These are phyloP conservation scores for Xylocopa sonorina DNA, from an alignment of 1,140 invertebrate genomes.

Conservation along the genomic window DNA sequence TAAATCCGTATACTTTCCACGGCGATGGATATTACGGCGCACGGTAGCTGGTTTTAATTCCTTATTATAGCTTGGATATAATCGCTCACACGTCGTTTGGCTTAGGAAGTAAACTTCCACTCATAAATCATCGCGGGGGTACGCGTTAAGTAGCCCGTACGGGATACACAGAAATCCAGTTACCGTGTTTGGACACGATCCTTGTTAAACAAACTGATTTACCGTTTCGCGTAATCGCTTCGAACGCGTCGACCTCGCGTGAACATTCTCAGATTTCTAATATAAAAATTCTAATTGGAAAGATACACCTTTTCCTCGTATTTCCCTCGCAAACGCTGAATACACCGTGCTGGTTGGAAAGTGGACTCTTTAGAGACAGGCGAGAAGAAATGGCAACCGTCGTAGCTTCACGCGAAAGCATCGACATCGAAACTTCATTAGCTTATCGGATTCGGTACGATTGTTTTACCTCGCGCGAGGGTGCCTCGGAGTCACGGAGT, in stretches of 20 bases:
- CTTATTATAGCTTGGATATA: constrained; percentile 8
- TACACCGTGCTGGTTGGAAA: neutral
- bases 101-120: constrained; percentile 18
- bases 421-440: constrained; percentile 45
- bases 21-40: neutral
- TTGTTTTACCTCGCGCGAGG: constrained; percentile 7
- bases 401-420: neutral
- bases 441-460: constrained; percentile 8
- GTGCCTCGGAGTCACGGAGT: constrained; percentile 13
- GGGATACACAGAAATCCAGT: constrained; percentile 15
- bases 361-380: no score
- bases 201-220: constrained; percentile 23
- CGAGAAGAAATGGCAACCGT: neutral
- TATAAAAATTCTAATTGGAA: no score
- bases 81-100: constrained; percentile 23
- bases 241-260: neutral
- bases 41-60: constrained; percentile 3
- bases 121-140: constrained; percentile 31
- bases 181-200: constrained; percentile 30
- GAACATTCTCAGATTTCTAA: no score
- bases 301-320: no score
- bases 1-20: neutral
- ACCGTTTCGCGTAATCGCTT: neutral
- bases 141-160: constrained; percentile 9
- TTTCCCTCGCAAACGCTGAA: neutral